Conservation (phyloP, 1,140 invertebrate species). For the Drosophila willistoni region DNA sequence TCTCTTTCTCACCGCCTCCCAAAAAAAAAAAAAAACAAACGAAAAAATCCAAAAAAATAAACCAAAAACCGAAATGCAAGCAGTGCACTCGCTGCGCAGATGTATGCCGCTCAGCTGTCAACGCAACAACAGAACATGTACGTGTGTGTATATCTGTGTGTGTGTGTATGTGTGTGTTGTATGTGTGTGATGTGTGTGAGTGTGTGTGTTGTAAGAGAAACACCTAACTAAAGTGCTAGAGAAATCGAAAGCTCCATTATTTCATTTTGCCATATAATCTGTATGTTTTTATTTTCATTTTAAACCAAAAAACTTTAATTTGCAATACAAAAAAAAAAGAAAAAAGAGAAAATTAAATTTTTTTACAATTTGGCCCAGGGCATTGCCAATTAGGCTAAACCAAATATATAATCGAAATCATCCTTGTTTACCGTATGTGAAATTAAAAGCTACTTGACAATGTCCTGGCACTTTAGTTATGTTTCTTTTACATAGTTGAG, state of each 20-base stretch:
- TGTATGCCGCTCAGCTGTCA: constrained; percentile 95
- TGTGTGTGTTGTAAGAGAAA: constrained; percentile 53
- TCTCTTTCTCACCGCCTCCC: constrained; percentile 48
- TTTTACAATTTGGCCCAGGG: constrained; percentile 77
- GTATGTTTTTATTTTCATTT: constrained; percentile 45
- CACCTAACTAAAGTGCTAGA: constrained; percentile 74
- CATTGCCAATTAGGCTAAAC: constrained; percentile 76
- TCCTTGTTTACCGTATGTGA: constrained; percentile 19
- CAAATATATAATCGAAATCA: constrained; percentile 13
- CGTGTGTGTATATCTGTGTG: constrained; percentile 84
- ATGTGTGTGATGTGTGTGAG: constrained; percentile 25
- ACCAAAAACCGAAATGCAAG: constrained; percentile 78
- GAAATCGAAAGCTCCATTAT: constrained; percentile 46
- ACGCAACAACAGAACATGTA: constrained; percentile 95
- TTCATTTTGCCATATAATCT: constrained; percentile 65
- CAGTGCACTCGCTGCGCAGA: constrained; percentile 97
- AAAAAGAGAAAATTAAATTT: no score
- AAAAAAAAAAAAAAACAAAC: constrained; percentile 29
- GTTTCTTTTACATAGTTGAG: constrained; percentile 66
- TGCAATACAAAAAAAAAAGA: constrained; percentile 21
- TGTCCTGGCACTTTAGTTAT: constrained; percentile 86
- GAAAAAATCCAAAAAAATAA: constrained; percentile 45
- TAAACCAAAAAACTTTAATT: constrained; percentile 44
- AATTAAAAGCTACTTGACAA: constrained; percentile 85
- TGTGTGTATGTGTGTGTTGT: constrained; percentile 32